phyloP scores from a whole-genome alignment of 1,140 invertebrate genomes.

The Diploscapter pachys region DNA sequence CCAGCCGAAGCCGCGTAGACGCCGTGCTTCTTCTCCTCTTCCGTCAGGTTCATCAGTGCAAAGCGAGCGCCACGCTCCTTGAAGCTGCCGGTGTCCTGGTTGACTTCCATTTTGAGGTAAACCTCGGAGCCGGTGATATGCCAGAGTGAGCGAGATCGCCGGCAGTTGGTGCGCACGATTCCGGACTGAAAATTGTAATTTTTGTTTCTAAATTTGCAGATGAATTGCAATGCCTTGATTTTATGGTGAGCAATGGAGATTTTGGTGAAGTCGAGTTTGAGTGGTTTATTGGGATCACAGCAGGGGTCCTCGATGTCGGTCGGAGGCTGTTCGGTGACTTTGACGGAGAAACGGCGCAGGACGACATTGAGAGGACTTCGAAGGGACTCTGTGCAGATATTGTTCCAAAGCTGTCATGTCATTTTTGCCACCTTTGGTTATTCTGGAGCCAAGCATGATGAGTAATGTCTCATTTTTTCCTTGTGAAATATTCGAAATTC shows the following conservation, averaged over 20 bases:
- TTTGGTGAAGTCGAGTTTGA: constrained; percentile 75
- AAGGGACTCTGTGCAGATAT: too few relatives aligned
- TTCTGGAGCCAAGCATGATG: too few relatives aligned
- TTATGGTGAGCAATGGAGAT: constrained; percentile 71
- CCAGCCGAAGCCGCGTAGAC: constrained; percentile 76
- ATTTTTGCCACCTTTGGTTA: too few relatives aligned
- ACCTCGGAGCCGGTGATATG: constrained; percentile 74
- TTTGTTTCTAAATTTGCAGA: background rate
- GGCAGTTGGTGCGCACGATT: constrained; percentile 76
- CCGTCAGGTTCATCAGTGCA: constrained; percentile 63
- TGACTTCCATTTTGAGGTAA: constrained; percentile 84
- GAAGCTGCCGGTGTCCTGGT: constrained; percentile 82
- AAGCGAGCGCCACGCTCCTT: constrained; percentile 85
- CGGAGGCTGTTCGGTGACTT: too few relatives aligned
- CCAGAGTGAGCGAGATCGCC: constrained; percentile 65
- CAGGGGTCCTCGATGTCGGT: constrained; percentile 65
- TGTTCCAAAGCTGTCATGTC: too few relatives aligned
- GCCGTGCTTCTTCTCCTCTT: background rate
- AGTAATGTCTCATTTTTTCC: too few relatives aligned
- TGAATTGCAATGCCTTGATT: constrained; percentile 1
- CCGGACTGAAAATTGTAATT: constrained; percentile 75
- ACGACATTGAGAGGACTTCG: too few relatives aligned
- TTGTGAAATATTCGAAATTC: too few relatives aligned
- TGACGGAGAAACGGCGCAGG: too few relatives aligned
- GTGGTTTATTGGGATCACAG: constrained; percentile 74